Evolutionary conservation across 2,797 vertebrate genomes (phyloP), one percentile per base, ranked within the genome.

Genomic region (Epinephelus malabaricus): DNA sequence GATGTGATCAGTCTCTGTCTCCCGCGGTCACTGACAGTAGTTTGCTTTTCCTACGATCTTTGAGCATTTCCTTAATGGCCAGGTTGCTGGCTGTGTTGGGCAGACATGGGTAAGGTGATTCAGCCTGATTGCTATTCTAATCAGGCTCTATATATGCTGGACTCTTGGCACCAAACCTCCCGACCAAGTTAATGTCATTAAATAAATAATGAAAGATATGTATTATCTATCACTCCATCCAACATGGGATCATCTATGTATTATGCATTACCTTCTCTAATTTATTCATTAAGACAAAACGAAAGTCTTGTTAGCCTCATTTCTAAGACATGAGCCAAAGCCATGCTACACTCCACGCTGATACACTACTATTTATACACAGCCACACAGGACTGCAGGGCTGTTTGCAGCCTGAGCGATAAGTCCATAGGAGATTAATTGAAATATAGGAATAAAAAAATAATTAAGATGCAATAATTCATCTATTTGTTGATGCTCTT

Each of bases 251-350:
- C 96, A 94, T 96, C 96, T 93, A 97, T 98, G 96, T 95, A 97
- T 97, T 97, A 97, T 97, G 96, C 96, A 97, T 97, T 87, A 94
- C 94, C 95, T 96, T 95, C 93, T 95, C 95, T 98, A 96, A 97
- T 97, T 98, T 97, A 98, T 98, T 99, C 97, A 98, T 98, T 97
- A 97, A 96, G 96, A 95, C 96, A 97, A 98, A 98, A 97, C 94
- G 95, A 96, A 97, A 96, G 96, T 96, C 96, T 96, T 96, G 96
- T 96, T 93, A 95, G 94, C 95, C 95, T 94, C 95, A 95, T 96
- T 97, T 95, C 94, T 95, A 95, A 95, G 94, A 93, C 86, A 89
- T 86, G 89, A 93, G 84, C 65, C 84, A 43, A 47, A 84, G 86
- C 74, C 86, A 74, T 75, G 74, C 83, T 79, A 58, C 27, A 53